These are phyloP conservation scores for Mesorhabditis spiculigera DNA, from an alignment of 2,888 invertebrate genomes.

Conservation along the genomic window DNA sequence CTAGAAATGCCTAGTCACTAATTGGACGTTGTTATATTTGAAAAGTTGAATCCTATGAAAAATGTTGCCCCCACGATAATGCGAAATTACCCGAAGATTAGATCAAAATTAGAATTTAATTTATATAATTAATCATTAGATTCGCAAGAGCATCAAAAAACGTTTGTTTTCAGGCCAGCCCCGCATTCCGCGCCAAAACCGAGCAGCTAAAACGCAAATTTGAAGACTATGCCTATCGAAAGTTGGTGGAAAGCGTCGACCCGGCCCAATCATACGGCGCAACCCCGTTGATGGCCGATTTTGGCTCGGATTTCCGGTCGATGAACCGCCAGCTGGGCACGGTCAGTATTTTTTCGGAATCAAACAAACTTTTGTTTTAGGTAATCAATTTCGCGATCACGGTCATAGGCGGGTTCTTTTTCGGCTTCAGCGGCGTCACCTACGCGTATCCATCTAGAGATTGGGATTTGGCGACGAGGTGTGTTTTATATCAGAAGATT, in stretches of 20 bases:
- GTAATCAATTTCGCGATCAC: slow-evolving; percentile 89
- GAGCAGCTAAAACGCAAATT: slow-evolving; percentile 25
- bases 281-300: slow-evolving; percentile 19
- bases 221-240: slow-evolving; percentile 29
- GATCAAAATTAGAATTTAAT: too few species aligned
- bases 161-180: neutral
- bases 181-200: slow-evolving; percentile 19
- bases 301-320: slow-evolving; percentile 30
- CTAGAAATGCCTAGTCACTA: too few species aligned
- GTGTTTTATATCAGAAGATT: neutral
- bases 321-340: slow-evolving; percentile 28
- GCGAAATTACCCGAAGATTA: too few species aligned
- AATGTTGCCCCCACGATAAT: too few species aligned
- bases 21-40: too few species aligned
- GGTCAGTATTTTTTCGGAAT: neutral
- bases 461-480: slow-evolving; percentile 59
- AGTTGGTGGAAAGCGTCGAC: slow-evolving; percentile 29
- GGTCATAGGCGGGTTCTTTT: slow-evolving; percentile 87
- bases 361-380: slow-evolving; percentile 65
- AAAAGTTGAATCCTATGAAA: too few species aligned
- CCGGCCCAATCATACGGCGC: slow-evolving; percentile 32
- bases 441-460: slow-evolving; percentile 62
- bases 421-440: slow-evolving; percentile 75
- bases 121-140: too few species aligned
- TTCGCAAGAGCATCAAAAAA: too few species aligned